phyloP scores from a whole-genome alignment of 30 jellyfish, hydroid and myxozoan species.

The Cassiopea andromeda region DNA sequence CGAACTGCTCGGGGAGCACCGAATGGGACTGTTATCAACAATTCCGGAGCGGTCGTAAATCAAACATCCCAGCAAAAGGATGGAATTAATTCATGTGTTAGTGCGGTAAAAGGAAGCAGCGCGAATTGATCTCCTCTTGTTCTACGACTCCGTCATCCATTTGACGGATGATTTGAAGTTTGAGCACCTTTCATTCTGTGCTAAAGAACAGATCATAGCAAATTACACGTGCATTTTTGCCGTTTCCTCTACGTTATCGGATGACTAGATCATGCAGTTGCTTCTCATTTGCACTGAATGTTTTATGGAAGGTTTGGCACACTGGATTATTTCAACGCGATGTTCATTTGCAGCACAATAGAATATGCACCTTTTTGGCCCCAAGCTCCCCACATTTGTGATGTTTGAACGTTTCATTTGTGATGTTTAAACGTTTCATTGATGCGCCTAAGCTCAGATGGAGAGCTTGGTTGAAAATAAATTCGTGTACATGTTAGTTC shows the following conservation, averaged over 20 bases:
- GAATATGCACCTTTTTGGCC: not conserved
- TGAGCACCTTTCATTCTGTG: slow-evolving; percentile 13
- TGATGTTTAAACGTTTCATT: not conserved
- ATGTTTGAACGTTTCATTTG: not conserved
- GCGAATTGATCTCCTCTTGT: not conserved
- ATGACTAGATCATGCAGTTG: not conserved
- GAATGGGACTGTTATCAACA: slow-evolving; percentile 43
- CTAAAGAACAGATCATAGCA: not conserved
- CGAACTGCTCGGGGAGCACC: slow-evolving; percentile 25
- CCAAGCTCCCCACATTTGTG: too few species aligned
- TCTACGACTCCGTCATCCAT: not conserved
- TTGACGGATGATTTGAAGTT: not conserved
- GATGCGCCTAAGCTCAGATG: not conserved
- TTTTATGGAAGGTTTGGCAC: not conserved
- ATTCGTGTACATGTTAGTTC: not conserved
- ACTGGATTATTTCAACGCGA: not conserved
- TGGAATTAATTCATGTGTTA: not conserved
- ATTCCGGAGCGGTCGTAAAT: not conserved
- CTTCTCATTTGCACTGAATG: slow-evolving; percentile 9
- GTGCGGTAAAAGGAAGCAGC: not conserved
- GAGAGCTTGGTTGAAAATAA: not conserved
- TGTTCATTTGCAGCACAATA: not conserved
- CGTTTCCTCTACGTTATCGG: not conserved
- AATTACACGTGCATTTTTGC: not conserved
- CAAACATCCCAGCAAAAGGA: slow-evolving; percentile 18